Evolutionary conservation across 2,113 vertebrate genomes (phyloP).

Genomic region (Cichladusa arquata): DNA sequence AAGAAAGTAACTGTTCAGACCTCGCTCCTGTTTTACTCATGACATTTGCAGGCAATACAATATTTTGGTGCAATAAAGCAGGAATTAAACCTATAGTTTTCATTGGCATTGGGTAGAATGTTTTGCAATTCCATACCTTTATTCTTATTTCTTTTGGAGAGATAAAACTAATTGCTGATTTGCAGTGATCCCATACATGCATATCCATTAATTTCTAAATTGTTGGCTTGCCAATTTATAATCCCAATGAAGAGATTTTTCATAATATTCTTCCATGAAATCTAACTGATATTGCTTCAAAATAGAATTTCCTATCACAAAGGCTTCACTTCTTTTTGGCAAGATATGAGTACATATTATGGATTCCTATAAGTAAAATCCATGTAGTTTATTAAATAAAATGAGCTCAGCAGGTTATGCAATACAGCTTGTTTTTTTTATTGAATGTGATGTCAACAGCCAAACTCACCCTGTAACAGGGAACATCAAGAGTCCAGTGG

Average conservation of each 20-base stretch:
- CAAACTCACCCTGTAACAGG: not conserved
- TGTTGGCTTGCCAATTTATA: not conserved
- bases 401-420: slow-evolving; percentile 32
- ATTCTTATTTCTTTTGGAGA: not conserved
- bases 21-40: not conserved
- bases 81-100: not conserved
- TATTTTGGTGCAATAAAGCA: not conserved
- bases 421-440: not conserved
- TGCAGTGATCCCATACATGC: not conserved
- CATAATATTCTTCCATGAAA: not conserved
- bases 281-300: not conserved
- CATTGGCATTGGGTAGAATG: not conserved
- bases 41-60: not conserved
- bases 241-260: not conserved
- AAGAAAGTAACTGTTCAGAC: not conserved
- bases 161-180: not conserved
- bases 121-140: not conserved
- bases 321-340: not conserved
- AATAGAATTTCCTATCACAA: slow-evolving; percentile 8
- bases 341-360: not conserved
- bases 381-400: not conserved
- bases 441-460: not conserved
- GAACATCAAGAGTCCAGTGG: not conserved
- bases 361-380: not conserved
- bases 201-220: not conserved